These are phyloP conservation scores for Stichodactyla helianthus DNA, from an alignment of 64 coral and sea anemone species.

Conservation along the genomic window DNA sequence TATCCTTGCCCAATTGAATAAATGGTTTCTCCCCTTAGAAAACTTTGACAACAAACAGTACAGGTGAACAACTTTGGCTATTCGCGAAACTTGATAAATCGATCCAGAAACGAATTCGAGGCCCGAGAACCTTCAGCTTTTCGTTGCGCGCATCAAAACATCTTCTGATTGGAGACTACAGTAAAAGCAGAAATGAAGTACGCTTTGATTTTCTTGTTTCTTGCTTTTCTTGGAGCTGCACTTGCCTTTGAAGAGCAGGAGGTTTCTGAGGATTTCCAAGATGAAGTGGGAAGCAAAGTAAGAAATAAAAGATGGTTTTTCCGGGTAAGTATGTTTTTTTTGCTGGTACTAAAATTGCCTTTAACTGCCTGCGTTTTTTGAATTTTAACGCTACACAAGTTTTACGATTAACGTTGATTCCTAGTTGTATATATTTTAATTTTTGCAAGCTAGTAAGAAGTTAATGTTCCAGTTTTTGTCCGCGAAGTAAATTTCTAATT, in stretches of 20 bases:
- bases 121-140: not conserved
- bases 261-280: not conserved
- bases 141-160: not conserved
- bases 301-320: slow-evolving; percentile 9
- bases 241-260: slow-evolving; percentile 2
- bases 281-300: not conserved
- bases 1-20: not conserved
- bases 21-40: not conserved
- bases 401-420: no score
- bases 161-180: not conserved
- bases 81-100: not conserved
- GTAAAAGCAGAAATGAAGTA: not conserved
- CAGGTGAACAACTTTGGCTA: not conserved
- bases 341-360: not conserved
- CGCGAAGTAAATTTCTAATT: no score
- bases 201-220: not conserved
- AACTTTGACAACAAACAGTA: not conserved
- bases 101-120: not conserved
- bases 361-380: no score
- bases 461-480: no score
- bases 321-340: not conserved
- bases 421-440: no score
- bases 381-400: no score
- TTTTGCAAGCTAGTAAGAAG: no score
- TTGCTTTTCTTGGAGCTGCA: not conserved